Percentiles rank a stretch among this genome's conserved stretches.
These are phyloP conservation scores for Dilophus febrilis DNA, from an alignment of 2,888 invertebrate genomes.

Conservation along the genomic window DNA sequence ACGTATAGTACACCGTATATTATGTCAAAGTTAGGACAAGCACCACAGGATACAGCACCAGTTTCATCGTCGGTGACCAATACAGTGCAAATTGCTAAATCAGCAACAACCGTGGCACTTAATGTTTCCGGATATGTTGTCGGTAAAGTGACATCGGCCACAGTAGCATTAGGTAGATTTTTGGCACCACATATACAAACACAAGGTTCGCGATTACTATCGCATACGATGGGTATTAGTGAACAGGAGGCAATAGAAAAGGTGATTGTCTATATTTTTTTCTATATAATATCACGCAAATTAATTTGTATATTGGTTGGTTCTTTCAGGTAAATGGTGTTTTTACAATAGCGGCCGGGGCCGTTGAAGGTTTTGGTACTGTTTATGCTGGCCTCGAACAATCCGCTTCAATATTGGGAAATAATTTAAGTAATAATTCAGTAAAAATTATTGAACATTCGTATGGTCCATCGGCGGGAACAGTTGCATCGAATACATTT, in stretches of 20 bases:
- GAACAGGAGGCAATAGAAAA: slow-evolving; percentile 36
- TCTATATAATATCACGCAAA: not conserved
- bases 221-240: slow-evolving; percentile 36
- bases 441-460: slow-evolving; percentile 56
- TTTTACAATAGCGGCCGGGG: slow-evolving; percentile 50
- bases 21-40: slow-evolving; percentile 34
- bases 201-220: slow-evolving; percentile 41
- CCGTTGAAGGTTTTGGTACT: slow-evolving; percentile 50
- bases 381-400: slow-evolving; percentile 53
- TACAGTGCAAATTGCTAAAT: slow-evolving; percentile 44
- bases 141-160: slow-evolving; percentile 45
- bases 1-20: slow-evolving; percentile 42
- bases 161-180: slow-evolving; percentile 44
- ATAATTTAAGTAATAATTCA: slow-evolving; percentile 49
- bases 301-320: not conserved
- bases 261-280: slow-evolving; percentile 19
- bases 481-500: slow-evolving; percentile 45
- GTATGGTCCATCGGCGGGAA: slow-evolving; percentile 49
- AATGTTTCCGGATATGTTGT: slow-evolving; percentile 45
- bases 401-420: slow-evolving; percentile 48
- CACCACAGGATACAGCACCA: slow-evolving; percentile 29
- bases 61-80: slow-evolving; percentile 34
- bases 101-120: slow-evolving; percentile 47
- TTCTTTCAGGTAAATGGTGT: slow-evolving; percentile 31
- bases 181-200: slow-evolving; percentile 50